Conservation (phyloP, 2,797 vertebrate species). For the Oryzias dopingdopingensis region DNA sequence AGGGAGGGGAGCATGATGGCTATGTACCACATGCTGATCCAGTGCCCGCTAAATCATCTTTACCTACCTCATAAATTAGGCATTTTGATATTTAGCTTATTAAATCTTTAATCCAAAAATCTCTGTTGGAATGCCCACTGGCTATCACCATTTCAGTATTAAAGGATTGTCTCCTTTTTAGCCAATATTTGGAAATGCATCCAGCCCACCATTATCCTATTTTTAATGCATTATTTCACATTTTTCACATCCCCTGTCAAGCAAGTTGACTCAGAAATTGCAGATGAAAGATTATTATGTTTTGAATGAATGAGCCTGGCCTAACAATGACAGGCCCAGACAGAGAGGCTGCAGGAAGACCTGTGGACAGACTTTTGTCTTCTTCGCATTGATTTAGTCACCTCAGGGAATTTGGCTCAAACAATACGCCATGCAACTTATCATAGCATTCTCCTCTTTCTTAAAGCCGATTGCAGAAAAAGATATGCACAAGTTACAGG, state of each 20-base stretch:
- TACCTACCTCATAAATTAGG: conserved; percentile 52
- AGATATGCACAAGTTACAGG: conserved; percentile 21
- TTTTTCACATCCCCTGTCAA: conserved; percentile 25
- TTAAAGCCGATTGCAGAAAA: conserved; percentile 31
- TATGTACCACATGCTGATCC: conserved; percentile 51
- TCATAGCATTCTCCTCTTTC: conserved; percentile 41
- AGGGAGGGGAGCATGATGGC: conserved; percentile 53
- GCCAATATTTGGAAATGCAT: conserved; percentile 10
- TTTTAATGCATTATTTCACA: conserved; percentile 15
- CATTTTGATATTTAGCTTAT: conserved; percentile 61
- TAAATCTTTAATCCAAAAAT: conserved; percentile 60
- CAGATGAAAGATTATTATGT: conserved; percentile 37
- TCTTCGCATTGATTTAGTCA: conserved; percentile 63
- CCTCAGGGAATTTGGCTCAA: conserved; percentile 53
- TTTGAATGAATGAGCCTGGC: conserved; percentile 38
- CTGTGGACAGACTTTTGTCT: conserved; percentile 62
- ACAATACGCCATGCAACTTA: conserved; percentile 36
- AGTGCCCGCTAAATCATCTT: conserved; percentile 47
- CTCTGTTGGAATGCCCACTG: conserved; percentile 26
- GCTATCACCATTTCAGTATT: conserved; percentile 23
- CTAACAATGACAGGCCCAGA: conserved; percentile 32
- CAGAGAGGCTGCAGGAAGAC: conserved; percentile 53
- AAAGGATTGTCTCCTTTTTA: conserved; percentile 46
- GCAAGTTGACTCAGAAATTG: conserved; percentile 38
- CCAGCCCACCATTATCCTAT: conserved; percentile 20